Percentiles rank a stretch among this genome's conserved stretches.
Conservation (phyloP, 2,888 invertebrate species). For the Coremacera marginata region DNA sequence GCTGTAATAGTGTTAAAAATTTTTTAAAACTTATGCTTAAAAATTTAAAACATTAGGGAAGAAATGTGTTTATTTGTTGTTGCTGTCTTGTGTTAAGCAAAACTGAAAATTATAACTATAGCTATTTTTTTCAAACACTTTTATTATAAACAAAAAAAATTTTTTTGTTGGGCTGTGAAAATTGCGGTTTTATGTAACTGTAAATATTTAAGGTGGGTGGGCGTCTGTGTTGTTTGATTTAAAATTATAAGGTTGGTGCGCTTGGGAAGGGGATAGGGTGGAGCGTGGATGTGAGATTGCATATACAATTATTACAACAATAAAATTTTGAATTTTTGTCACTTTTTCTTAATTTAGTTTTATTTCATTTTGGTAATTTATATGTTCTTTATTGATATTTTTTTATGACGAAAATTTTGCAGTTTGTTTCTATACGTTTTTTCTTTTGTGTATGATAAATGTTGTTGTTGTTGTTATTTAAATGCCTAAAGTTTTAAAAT, state of each 20-base stretch:
- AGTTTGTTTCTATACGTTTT: conserved; percentile 20
- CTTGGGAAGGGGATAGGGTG: background rate
- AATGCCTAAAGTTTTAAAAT: conserved; percentile 34
- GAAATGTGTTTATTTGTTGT: conserved; percentile 40
- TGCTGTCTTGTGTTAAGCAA: background rate
- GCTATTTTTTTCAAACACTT: no score
- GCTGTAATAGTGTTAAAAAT: background rate
- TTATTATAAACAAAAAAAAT: no score
- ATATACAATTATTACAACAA: conserved; percentile 37
- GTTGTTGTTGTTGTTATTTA: conserved; percentile 16
- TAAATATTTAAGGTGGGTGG: no score
- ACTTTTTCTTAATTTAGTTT: conserved; percentile 5
- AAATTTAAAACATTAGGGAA: conserved; percentile 61
- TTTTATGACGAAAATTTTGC: conserved; percentile 20
- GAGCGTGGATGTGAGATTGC: background rate
- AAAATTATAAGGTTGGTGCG: background rate
- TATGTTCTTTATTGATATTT: conserved; percentile 15
- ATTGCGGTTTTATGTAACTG: no score
- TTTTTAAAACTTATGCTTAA: conserved; percentile 58
- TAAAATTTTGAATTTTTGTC: conserved; percentile 37
- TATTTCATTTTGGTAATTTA: conserved; percentile 18
- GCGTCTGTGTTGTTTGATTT: no score
- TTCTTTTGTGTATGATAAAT: conserved; percentile 17
- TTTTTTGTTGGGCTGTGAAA: background rate
- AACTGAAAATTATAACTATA: background rate